Evolutionary conservation across 2,113 vertebrate species (phyloP), one percentile per base, ranked within the genome.

Genomic region (Prionailurus viverrinus): DNA sequence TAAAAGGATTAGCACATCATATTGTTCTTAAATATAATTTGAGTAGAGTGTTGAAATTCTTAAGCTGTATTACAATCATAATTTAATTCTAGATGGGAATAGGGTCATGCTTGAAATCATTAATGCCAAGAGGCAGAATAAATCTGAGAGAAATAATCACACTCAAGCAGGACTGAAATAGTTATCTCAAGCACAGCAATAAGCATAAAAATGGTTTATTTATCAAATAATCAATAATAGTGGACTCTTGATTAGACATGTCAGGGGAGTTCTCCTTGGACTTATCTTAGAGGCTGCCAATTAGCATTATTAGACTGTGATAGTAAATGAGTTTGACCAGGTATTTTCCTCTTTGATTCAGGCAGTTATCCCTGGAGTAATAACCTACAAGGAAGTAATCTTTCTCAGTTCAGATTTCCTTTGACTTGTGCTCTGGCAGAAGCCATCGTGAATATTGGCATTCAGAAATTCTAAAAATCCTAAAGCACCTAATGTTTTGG

Each of bases 261-360:
- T 91, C 95, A 96, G 36, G 51, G 79, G 51, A 93, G 12, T 53
- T 36, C 53, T 63, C 18, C 51, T 58, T 91, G 74, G 55, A 36
- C 61, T 94, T 94, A 82, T 76, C 81, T 84, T 93, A 87, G 71
- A 83, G 92, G 58, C 83, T 95, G 79, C 45, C 90, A 89, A 71
- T 97, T 92, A 86, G 48, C 81, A 85, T 96, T 96, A 73, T 92
- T 92, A 82, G 58, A 12, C 80, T 61, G 53, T 96, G 87, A 88
- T 89, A 95, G 61, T 95, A 96, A 98, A 84, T 95, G 94, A 96
- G 5, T 90, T 95, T 97, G 94, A 96, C 74, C 63, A 96, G 89
- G 53, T 94, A 87, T 91, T 97, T 96, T 97, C 80, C 79, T 93
- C 63, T 94, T 74, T 95, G 93, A 86, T 88, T 91, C 36, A 82